Base-by-base conservation (phyloP, 2,888 invertebrate species). In the Endomychus coccineus region DNA sequence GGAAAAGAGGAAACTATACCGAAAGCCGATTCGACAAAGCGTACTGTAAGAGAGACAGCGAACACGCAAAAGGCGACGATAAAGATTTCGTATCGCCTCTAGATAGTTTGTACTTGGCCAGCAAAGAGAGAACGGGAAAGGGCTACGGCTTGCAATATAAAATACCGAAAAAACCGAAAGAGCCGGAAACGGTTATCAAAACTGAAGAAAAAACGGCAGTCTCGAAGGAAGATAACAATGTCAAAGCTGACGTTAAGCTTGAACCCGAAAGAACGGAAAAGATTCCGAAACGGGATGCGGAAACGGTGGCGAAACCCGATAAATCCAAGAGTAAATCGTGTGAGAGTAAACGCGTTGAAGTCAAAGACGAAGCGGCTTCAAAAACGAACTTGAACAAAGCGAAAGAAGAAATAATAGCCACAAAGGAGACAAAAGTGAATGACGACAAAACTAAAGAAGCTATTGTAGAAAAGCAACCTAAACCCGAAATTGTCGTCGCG, bases 111-210 rank as follows among this genome's bases (percentile, higher is more conserved):
- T 73, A 73, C 44, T 56, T 55, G 2, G 61, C 64, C 12, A 56
- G 59, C 1, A 56, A 63, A 30, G 55, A 60, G 2, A 64, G 61
- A 42, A 64, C 65, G 6, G 67, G 68, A 2, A 66, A 67, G 42
- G 69, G 68, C 2, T 68, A 69, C 44, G 68, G 69, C 3, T 46
- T 71, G 10, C 71, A 73, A 39, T 75, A 72, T 40, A 70, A 69
- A 48, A 75, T 75, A 39, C 74, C 75, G 1, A 74, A 73, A 51
- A 61, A 66, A 25, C 67, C 66, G 38, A 62, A 61, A n/a, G 50
- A 55, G 2, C 54, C 70, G 11, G 71, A 71, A 54, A 70, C 70
- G 23, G 70, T 69, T 50, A 70, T 68, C 49, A 70, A 69, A 52
- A 69, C 70, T 53, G 58, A 64, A 3, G 70, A 70, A 42, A 9